Conservation (phyloP, 2,113 vertebrate species). For the Gymnocephalus cernua region DNA sequence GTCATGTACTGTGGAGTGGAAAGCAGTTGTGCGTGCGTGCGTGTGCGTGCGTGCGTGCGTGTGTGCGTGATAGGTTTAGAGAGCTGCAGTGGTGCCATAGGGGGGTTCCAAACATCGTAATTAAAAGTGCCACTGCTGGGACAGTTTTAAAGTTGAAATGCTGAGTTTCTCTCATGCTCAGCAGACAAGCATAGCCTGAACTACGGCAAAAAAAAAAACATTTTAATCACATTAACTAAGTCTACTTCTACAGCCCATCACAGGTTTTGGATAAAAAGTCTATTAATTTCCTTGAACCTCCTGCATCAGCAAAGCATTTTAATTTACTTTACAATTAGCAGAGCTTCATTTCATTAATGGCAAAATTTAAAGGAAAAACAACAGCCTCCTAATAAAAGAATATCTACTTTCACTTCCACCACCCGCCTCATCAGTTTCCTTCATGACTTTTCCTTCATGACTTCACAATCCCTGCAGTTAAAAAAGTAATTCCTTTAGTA, state of each 20-base stretch:
- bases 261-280: constrained; percentile 75
- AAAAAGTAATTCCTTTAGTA: constrained; percentile 76
- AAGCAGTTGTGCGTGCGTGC: not conserved
- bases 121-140: constrained; percentile 75
- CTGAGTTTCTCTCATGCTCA: constrained; percentile 33
- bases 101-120: constrained; percentile 57
- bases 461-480: constrained; percentile 69
- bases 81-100: constrained; percentile 27
- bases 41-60: no score
- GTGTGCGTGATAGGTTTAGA: constrained; percentile 22
- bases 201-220: constrained; percentile 68
- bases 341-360: constrained; percentile 80
- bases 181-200: constrained; percentile 47
- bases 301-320: constrained; percentile 81
- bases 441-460: constrained; percentile 68
- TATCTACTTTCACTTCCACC: constrained; percentile 68
- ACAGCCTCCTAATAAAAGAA: constrained; percentile 75
- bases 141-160: constrained; percentile 63
- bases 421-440: constrained; percentile 64
- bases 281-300: constrained; percentile 79
- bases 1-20: constrained; percentile 29
- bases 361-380: constrained; percentile 79
- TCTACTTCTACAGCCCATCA: constrained; percentile 63
- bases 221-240: constrained; percentile 81
- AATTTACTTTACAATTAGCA: constrained; percentile 84